phyloP scores from a whole-genome alignment of 2,797 vertebrate species.

The Periophthalmus magnuspinnatus region DNA sequence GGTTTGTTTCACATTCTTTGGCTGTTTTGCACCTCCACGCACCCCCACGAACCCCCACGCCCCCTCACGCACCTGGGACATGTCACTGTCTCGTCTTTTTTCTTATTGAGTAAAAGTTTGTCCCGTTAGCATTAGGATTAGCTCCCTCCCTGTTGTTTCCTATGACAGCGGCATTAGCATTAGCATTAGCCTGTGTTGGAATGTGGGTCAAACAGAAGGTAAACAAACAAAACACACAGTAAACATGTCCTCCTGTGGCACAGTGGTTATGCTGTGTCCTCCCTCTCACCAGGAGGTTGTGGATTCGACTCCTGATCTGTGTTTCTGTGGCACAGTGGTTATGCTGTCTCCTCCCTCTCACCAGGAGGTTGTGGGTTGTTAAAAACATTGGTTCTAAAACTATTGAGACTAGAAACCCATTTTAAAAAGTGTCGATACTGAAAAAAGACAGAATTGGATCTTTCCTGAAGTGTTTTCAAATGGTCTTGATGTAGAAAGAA shows the following conservation, averaged over 20 bases:
- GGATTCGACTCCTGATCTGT: too few relatives aligned
- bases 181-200: constrained; percentile 4
- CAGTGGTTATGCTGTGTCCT: too few relatives aligned
- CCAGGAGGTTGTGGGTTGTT: too few relatives aligned
- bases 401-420: too few relatives aligned
- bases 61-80: not conserved
- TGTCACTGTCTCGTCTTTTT: not conserved
- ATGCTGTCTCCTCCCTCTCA: too few relatives aligned
- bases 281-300: not conserved
- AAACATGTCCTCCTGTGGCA: too few relatives aligned
- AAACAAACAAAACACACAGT: not conserved
- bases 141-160: not conserved
- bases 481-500: too few relatives aligned
- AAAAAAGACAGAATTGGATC: too few relatives aligned
- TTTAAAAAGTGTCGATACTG: not conserved
- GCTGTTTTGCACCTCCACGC: not conserved
- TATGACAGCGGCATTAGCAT: not conserved
- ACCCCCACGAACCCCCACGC: too few relatives aligned
- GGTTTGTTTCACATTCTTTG: not conserved
- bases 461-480: too few relatives aligned
- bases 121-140: not conserved
- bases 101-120: not conserved
- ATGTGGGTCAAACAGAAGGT: not conserved
- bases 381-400: too few relatives aligned
- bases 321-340: too few relatives aligned